Base-by-base conservation (phyloP, 1,140 invertebrate species). In the Oryctes rhinoceros region DNA sequence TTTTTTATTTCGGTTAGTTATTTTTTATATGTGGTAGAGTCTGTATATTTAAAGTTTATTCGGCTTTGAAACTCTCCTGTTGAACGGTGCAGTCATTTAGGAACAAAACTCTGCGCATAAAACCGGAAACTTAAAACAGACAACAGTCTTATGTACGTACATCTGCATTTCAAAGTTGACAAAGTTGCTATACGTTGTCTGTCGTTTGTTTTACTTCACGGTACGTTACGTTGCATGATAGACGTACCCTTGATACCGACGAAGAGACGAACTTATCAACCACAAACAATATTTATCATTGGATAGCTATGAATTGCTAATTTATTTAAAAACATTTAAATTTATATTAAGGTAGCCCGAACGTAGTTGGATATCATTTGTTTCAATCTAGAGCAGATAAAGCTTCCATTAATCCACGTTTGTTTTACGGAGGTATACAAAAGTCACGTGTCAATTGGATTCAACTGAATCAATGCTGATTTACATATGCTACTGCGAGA, bases 301-400 rank as follows among this genome's bases (percentile, higher is more conserved):
- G 48, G 75, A 76, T 24, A 20, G 39, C 53, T 35, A 80, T 80
- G 80, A 80, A 80, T 80, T 80, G 79, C 80, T 80, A 80, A 80
- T 80, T 80, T 78, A 80, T 80, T 80, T 80, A 78, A 80, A 78
- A 80, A 78, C 59, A 80, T 78, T 80, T 80, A 77, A 77, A 80
- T 78, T 77, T 48, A 53, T 67, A 78, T 80, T 80, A 80, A 37
- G 48, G 74, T n/a, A 59, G 20, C 37, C 24, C 30, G 47, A 18
- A 47, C 78, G 77, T 53, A 53, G 15, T 44, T 49, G 71, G 74
- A 76, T 80, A 80, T 76, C 71, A 71, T 80, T 75, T 59, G 79
- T 76, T 80, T 74, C 71, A 80, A 76, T 48, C 71, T 78, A 48
- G 47, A 59, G 24, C 47, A 49, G 77, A 78, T 78, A 78, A 59